Evolutionary conservation across 2,113 vertebrate species (phyloP), one percentile per base, ranked within the genome.

Genomic region (Hirundichthys speculiger): DNA sequence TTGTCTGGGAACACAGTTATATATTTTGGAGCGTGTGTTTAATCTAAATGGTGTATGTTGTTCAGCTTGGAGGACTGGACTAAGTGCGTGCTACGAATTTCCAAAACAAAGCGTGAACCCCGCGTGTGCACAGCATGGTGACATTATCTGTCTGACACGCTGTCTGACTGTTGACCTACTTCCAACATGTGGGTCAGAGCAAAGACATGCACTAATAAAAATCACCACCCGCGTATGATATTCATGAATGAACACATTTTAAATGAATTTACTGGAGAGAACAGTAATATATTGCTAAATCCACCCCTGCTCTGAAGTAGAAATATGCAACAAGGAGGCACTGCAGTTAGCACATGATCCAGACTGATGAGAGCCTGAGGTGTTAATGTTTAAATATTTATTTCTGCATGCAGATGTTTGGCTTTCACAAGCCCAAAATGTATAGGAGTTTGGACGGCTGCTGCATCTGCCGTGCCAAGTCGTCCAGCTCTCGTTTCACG

Each of bases 391-490:
- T 30, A 3, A 57, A 21, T 67, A 2, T 13, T 30, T 19, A 43
- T 16, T 24, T 54, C 43, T 74, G 4, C 45, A 27, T n/a, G 40
- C 79, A 93, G 92, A 99, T 99, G 98, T 98, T 99, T 93, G 98
- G 98, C 93, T 99, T 99, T 90, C 97, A 99, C 90, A 99, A 99
- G 93, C 98, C 98, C 79, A 99, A 99, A 92, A 99, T 98, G 95
- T 99, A 98, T 90, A 92, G 98, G 79, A 98, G 97, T 92, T 90
- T 98, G 92, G 95, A 98, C 6, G 98, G 98, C 69, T 99, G 98
- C 92, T 99, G 98, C 86, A 99, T 99, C 91, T 99, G 98, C 91
- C 94, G 96, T 56, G 98, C 97, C 10, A 99, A 99, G 72, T 99
- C 98, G 30, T 99, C 98, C 53, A 99, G 98, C 89, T 98, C 97